Evolutionary conservation across 2,888 invertebrate species (phyloP), one percentile per base, ranked within the genome.

Genomic region (Aquatica leii): DNA sequence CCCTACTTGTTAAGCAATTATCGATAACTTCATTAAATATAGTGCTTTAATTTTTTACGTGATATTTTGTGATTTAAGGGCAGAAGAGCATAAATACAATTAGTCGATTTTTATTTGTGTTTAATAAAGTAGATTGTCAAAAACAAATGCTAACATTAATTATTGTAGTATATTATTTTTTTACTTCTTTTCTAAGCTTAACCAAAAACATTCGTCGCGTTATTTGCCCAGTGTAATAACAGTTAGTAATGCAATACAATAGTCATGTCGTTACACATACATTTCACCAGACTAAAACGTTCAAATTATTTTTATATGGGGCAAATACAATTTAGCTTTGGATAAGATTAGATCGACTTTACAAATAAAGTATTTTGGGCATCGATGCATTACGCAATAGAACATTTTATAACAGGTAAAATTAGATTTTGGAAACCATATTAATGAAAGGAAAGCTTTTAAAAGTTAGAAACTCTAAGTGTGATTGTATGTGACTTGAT

Each of bases 61-160:
- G 65, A 65, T 65, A 65, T 62, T 62, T 65, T 65, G 65, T 65
- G 65, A 65, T 65, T 52, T 46, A 48, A 53, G 56, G 50, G 56
- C 49, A 46, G 41, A 65, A 53, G 20, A 55, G 51, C 55, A 52
- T 62, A 62, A 65, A 17, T 65, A 48, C 62, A 59, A 54, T 62
- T 59, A 58, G 15, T 21, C 17, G 53, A 59, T 41, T 53, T 59
- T 59, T 52, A 53, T 46, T 48, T 52, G 12, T 54, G 35, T 53
- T 59, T 53, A 59, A 53, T 59, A 59, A 59, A 59, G 20, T 59
- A 43, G 43, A 53, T 53, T 53, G 59, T 51, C 40, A 35, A 37
- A 50, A 50, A 34, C 12, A 14, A 40, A 5, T 14, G 40, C 24
- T 24, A 24, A 24, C 24, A 24, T 24, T 4, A 24, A 24, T 24